phyloP scores from a whole-genome alignment of 1,140 invertebrate species.

The Hyphantria cunea region DNA sequence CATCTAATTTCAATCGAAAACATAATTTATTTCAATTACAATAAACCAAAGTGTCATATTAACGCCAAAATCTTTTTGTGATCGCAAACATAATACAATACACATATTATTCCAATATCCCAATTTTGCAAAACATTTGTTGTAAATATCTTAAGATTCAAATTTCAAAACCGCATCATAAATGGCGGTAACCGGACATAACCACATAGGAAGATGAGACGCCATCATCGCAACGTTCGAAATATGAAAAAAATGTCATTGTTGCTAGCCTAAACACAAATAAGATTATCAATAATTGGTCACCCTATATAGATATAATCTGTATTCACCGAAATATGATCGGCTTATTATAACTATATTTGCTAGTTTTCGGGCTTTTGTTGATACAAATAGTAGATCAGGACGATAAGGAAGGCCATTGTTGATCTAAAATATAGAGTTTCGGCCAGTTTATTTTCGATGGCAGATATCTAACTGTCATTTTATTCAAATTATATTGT shows the following conservation, averaged over 20 bases:
- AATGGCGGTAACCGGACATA: constrained; percentile 40
- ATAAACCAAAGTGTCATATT: too few species aligned
- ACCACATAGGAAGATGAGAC: constrained; percentile 53
- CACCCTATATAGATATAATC: constrained; percentile 61
- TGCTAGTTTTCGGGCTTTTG: constrained; percentile 61
- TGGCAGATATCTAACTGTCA: constrained; percentile 42
- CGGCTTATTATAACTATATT: constrained; percentile 76
- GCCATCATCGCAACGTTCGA: constrained; percentile 38
- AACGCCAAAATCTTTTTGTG: too few species aligned
- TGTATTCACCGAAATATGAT: constrained; percentile 60
- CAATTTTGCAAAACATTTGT: too few species aligned
- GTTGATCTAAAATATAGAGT: constrained; percentile 46
- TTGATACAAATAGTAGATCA: constrained; percentile 40
- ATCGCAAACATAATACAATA: too few species aligned
- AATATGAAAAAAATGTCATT: constrained; percentile 36
- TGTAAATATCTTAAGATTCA: not conserved
- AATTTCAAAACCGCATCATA: constrained; percentile 20
- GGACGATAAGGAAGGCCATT: constrained; percentile 52
- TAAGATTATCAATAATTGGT: constrained; percentile 53
- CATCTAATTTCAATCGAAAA: too few species aligned
- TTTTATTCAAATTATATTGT: constrained; percentile 35
- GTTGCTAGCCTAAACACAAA: constrained; percentile 27
- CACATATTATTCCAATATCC: too few species aligned
- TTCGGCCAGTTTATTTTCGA: constrained; percentile 52
- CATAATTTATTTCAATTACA: too few species aligned